Percentiles rank a stretch among this genome's conserved stretches.
Evolutionary conservation across 2,797 vertebrate species (phyloP).

Genomic region (Meriones psammophilus): DNA sequence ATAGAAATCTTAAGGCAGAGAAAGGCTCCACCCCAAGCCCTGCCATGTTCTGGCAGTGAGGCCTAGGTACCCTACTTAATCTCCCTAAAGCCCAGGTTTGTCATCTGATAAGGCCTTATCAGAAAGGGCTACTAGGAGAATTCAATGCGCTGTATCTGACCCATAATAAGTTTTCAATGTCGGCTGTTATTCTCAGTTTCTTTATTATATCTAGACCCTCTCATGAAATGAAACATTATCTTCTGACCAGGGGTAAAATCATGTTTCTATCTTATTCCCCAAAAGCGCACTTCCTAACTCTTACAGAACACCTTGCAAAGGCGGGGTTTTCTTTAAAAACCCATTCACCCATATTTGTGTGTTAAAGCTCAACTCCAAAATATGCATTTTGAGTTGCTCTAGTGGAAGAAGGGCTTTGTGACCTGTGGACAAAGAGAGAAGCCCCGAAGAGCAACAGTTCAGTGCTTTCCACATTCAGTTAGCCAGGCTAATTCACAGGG

Average conservation of each 20-base stretch:
- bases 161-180: background rate
- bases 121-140: background rate
- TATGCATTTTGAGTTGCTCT: background rate
- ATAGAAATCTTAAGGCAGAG: background rate
- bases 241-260: slow-evolving; percentile 31
- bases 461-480: no score
- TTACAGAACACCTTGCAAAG: background rate
- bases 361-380: background rate
- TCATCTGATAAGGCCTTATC: slow-evolving; percentile 24
- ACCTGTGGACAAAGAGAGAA: background rate
- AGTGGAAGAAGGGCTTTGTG: background rate
- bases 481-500: background rate
- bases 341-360: background rate
- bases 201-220: slow-evolving; percentile 33
- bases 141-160: slow-evolving; percentile 14
- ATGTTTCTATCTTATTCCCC: slow-evolving; percentile 19
- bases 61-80: background rate
- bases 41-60: background rate
- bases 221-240: slow-evolving; percentile 30
- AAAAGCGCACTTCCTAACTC: slow-evolving; percentile 34
- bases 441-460: background rate
- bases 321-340: background rate
- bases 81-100: background rate
- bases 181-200: slow-evolving; percentile 3
- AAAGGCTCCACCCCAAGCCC: background rate